A percentile compares a stretch with the other conserved stretches of the same genome.
phyloP scores from a whole-genome alignment of 2,797 vertebrate genomes.

The Salmo trutta region DNA sequence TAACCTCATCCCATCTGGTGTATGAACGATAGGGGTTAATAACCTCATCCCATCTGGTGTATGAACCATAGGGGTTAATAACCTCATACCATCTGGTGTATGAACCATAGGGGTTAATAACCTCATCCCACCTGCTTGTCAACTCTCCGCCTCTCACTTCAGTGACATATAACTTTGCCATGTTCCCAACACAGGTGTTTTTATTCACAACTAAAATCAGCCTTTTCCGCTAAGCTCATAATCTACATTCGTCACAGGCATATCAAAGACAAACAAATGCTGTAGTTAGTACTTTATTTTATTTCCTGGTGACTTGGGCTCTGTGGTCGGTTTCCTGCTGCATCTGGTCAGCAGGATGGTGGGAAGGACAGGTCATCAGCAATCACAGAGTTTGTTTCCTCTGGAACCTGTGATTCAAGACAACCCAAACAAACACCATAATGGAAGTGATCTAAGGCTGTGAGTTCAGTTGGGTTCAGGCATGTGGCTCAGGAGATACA shows the following conservation, averaged over 20 bases:
- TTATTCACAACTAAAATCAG: not conserved
- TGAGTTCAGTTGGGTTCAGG: not conserved
- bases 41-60: too few relatives aligned
- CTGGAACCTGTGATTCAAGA: constrained; percentile 11
- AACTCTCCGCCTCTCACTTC: not conserved
- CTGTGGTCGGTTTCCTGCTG: not conserved
- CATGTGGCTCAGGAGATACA: constrained; percentile 15
- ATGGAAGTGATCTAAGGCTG: not conserved
- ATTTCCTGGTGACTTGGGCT: not conserved
- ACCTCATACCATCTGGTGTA: constrained; percentile 20
- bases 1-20: too few relatives aligned
- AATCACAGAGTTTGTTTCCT: not conserved
- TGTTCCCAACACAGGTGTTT: constrained; percentile 8
- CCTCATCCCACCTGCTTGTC: constrained; percentile 16
- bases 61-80: too few relatives aligned
- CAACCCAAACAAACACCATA: not conserved
- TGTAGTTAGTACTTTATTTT: not conserved
- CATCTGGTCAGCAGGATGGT: constrained; percentile 5
- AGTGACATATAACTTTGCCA: not conserved
- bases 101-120: constrained; percentile 2
- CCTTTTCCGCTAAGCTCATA: not conserved
- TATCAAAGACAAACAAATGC: not conserved
- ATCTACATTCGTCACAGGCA: not conserved
- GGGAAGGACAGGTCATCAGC: constrained; percentile 22
- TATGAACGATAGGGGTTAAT: too few relatives aligned